Evolutionary conservation across 2,113 vertebrate genomes (phyloP).

Genomic region (Megalops atlanticus): DNA sequence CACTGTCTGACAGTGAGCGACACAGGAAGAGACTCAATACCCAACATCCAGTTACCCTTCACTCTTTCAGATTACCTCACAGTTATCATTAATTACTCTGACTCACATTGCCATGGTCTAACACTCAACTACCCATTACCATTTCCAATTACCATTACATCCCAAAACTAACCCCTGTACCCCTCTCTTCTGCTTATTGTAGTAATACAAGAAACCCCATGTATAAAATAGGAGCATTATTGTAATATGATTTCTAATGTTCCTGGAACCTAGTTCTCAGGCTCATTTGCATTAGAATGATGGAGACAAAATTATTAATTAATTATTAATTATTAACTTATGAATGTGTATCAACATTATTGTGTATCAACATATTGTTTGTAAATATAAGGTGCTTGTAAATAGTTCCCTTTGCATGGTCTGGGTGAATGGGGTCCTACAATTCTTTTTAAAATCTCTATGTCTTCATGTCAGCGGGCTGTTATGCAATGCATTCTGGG

Average conservation of each 20-base stretch:
- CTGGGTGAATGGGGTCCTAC: conserved; percentile 3
- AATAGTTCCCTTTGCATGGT: conserved; percentile 26
- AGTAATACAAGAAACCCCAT: background rate
- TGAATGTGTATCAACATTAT: conserved; percentile 1
- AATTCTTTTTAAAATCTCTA: conserved; percentile 1
- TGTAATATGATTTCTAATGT: conserved; percentile 5
- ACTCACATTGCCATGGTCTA: too few species aligned
- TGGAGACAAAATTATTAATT: background rate
- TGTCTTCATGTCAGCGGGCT: background rate
- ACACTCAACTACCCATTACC: background rate
- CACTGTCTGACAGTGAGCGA: background rate
- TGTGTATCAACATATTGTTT: conserved; percentile 1
- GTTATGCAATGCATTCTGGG: background rate
- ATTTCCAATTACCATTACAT: background rate
- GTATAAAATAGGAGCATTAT: background rate
- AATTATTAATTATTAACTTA: too few species aligned
- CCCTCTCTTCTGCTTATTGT: background rate
- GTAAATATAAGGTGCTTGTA: conserved; percentile 16
- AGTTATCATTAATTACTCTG: background rate
- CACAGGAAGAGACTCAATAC: background rate
- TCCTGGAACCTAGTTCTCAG: background rate
- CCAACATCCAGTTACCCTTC: background rate
- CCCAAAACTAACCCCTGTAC: background rate
- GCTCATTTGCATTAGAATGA: conserved; percentile 17
- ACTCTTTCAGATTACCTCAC: background rate